A percentile compares a stretch with the other conserved stretches of the same genome.
These are phyloP conservation scores for Chondrilla cf. caribensis DNA, from an alignment of 37 sponge, comb jelly and placozoan species.

Conservation along the genomic window DNA sequence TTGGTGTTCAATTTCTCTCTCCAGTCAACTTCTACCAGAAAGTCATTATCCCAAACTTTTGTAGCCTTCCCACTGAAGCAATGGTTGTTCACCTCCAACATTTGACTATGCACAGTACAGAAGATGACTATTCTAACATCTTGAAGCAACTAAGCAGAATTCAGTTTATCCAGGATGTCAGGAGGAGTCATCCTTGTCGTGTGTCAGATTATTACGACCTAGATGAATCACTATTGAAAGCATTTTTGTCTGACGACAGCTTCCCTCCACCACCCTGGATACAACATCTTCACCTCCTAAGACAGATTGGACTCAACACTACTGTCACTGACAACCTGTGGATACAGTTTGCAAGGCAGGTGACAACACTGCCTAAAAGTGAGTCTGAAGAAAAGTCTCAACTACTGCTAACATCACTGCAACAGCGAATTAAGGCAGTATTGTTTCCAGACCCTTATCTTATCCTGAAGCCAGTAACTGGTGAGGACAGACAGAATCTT, in stretches of 20 bases:
- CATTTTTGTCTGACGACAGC: background rate
- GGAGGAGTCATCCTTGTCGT: background rate
- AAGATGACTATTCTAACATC: background rate
- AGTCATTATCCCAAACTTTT: constrained; percentile 7
- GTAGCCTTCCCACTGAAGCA: background rate
- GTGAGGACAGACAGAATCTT: background rate
- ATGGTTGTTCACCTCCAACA: background rate
- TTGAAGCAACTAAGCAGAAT: background rate
- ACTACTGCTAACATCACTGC: background rate
- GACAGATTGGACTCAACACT: background rate
- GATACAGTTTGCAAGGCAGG: background rate
- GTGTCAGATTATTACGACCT: constrained; percentile 50
- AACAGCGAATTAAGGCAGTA: background rate
- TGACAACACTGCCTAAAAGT: background rate
- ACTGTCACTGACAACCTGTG: background rate
- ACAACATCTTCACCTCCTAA: background rate
- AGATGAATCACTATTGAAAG: constrained; percentile 1
- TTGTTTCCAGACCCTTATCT: background rate
- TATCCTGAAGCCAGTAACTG: background rate
- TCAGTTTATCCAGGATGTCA: constrained; percentile 17
- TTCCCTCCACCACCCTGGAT: constrained; percentile 29
- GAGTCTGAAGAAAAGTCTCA: background rate
- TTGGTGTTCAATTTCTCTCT: background rate
- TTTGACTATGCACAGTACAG: background rate
- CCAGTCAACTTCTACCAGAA: background rate